Conservation (phyloP, 2,113 vertebrate genomes). For the Bufo bufo region DNA sequence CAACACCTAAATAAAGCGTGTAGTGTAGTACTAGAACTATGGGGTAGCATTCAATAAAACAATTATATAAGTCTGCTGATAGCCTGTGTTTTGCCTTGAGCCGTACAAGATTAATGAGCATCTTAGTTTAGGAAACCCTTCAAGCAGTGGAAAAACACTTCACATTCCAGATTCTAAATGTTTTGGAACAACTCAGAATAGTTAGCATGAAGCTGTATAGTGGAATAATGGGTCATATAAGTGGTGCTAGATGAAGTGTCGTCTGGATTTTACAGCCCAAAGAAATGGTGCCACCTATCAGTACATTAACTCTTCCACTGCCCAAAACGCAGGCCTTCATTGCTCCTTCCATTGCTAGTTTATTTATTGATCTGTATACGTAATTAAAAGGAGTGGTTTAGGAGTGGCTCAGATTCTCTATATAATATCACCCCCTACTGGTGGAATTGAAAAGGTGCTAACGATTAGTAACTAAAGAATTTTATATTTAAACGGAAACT, state of each 20-base stretch:
- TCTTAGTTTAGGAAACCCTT: slow-evolving; percentile 12
- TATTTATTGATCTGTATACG: background rate
- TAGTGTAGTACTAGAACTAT: background rate
- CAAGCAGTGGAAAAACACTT: slow-evolving; percentile 37
- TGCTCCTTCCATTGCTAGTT: too few species aligned
- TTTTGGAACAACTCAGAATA: slow-evolving; percentile 7
- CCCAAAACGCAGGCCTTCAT: background rate
- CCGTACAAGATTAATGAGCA: slow-evolving; percentile 39
- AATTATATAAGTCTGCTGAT: background rate
- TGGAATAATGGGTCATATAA: background rate
- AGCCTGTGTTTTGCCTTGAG: background rate
- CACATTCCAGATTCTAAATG: slow-evolving; percentile 26
- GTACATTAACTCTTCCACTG: background rate
- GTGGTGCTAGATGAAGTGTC: background rate
- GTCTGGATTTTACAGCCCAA: background rate
- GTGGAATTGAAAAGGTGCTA: background rate
- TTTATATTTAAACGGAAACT: too few species aligned
- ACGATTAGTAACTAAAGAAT: background rate
- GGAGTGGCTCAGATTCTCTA: background rate
- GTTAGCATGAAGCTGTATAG: background rate
- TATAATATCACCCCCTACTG: background rate
- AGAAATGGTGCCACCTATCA: background rate
- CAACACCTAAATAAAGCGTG: background rate
- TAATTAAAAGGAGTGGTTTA: background rate
- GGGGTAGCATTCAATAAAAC: background rate